phyloP scores from a whole-genome alignment of 35 echinoderm and acorn worm genomes.

The Apostichopus japonicus region DNA sequence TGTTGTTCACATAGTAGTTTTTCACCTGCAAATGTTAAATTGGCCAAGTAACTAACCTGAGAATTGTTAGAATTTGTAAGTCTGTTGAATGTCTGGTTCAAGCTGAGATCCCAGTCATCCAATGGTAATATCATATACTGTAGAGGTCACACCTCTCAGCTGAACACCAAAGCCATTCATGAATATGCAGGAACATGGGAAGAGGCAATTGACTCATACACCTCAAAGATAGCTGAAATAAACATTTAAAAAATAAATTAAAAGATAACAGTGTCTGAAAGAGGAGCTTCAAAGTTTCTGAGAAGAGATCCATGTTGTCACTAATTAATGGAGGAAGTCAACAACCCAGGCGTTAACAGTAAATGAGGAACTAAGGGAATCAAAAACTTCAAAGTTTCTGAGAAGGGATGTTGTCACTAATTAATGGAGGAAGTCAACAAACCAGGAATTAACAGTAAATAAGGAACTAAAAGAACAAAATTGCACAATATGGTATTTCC shows the following conservation, averaged over 20 bases:
- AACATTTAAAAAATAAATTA: not conserved
- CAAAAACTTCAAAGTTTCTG: no score
- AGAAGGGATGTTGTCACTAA: no score
- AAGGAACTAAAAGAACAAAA: no score
- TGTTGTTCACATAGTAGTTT: no score
- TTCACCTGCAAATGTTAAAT: not conserved
- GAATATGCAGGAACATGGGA: constrained; percentile 28
- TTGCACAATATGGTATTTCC: no score
- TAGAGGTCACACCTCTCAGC: not conserved
- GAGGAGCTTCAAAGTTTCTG: not conserved
- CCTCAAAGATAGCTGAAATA: constrained; percentile 39
- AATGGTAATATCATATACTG: not conserved
- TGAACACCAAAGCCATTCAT: constrained; percentile 33
- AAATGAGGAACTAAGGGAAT: no score
- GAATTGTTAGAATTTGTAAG: constrained; percentile 18
- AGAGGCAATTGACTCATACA: constrained; percentile 19
- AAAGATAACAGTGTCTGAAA: not conserved
- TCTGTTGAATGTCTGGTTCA: constrained; percentile 47
- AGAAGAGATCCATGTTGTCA: no score
- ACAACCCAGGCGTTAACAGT: no score
- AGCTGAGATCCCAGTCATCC: not conserved
- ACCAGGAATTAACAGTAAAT: no score
- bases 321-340: no score
- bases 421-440: no score
- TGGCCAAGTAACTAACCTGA: not conserved